These are phyloP conservation scores for Pelobates fuscus DNA, from an alignment of 2,113 vertebrate species.

Conservation along the genomic window DNA sequence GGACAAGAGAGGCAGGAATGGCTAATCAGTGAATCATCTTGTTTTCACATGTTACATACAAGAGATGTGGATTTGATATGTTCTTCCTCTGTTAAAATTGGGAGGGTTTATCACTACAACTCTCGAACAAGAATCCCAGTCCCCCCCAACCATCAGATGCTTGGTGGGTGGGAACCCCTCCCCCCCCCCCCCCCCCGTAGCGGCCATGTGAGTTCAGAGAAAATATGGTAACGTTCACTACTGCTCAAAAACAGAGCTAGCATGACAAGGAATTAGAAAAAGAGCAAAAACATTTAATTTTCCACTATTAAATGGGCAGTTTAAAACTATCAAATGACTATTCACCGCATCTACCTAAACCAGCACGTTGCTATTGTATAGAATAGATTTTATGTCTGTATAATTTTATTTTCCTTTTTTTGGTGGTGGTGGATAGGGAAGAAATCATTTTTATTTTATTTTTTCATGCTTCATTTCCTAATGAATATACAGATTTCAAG, in stretches of 20 bases:
- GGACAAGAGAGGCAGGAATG: background rate
- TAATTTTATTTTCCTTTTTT: too few relatives aligned
- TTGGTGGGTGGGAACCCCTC: slow-evolving; percentile 34
- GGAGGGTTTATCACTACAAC: slow-evolving; percentile 22
- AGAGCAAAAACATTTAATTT: slow-evolving; percentile 15
- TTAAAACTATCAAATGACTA: background rate
- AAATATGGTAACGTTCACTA: slow-evolving; percentile 55
- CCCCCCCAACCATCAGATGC: slow-evolving; percentile 31
- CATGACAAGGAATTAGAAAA: slow-evolving; percentile 22
- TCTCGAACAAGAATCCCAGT: slow-evolving; percentile 44
- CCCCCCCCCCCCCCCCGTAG: slow-evolving; percentile 36
- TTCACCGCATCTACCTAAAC: background rate
- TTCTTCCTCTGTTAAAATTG: background rate
- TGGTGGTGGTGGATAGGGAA: too few relatives aligned
- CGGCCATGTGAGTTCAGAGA: slow-evolving; percentile 54
- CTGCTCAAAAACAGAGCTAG: slow-evolving; percentile 29
- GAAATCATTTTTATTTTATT: too few relatives aligned
- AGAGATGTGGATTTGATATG: slow-evolving; percentile 11
- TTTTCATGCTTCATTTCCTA: too few relatives aligned
- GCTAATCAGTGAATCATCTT: slow-evolving; percentile 12
- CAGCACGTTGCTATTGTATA: too few relatives aligned
- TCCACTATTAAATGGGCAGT: background rate
- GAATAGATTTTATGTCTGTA: too few relatives aligned
- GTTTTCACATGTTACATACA: slow-evolving; percentile 8
- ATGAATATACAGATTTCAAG: too few relatives aligned